Percentiles rank a stretch among this genome's conserved stretches.
Conservation (phyloP, 35 echinoderm and acorn worm species). For the Apostichopus californicus region DNA sequence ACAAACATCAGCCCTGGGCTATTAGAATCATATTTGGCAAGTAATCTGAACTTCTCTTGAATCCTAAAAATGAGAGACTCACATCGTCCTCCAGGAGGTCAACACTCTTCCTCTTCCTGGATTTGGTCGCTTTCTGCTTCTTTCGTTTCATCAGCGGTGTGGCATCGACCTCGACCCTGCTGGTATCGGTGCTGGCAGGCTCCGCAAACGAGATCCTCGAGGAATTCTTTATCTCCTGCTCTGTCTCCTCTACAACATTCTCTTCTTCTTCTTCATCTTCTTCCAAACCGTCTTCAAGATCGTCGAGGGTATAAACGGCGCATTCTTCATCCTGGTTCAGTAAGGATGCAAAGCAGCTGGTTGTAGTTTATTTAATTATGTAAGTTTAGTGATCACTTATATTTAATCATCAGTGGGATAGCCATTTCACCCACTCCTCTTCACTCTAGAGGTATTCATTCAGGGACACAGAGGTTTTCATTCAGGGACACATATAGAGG, state of each 20-base stretch:
- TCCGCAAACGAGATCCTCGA: constrained; percentile 36
- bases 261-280: neutral
- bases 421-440: too few relatives aligned
- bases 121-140: constrained; percentile 58
- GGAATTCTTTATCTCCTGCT: neutral
- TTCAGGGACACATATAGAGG: too few relatives aligned
- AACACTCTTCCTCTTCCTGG: constrained; percentile 61
- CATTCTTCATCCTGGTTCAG: constrained; percentile 15
- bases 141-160: constrained; percentile 81
- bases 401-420: too few relatives aligned
- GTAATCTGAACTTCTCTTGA: neutral
- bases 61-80: constrained; percentile 3
- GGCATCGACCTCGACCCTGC: constrained; percentile 75
- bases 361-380: too few relatives aligned
- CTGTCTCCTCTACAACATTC: neutral
- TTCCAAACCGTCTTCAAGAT: constrained; percentile 19
- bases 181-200: constrained; percentile 55
- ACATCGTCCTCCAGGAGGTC: constrained; percentile 72
- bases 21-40: too few relatives aligned
- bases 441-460: too few relatives aligned
- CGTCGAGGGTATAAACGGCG: neutral
- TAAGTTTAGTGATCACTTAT: too few relatives aligned
- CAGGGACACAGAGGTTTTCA: too few relatives aligned
- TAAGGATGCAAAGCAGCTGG: neutral
- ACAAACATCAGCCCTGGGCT: too few relatives aligned